phyloP scores from a whole-genome alignment of 2,888 invertebrate species.

The Lasiommata megera region DNA sequence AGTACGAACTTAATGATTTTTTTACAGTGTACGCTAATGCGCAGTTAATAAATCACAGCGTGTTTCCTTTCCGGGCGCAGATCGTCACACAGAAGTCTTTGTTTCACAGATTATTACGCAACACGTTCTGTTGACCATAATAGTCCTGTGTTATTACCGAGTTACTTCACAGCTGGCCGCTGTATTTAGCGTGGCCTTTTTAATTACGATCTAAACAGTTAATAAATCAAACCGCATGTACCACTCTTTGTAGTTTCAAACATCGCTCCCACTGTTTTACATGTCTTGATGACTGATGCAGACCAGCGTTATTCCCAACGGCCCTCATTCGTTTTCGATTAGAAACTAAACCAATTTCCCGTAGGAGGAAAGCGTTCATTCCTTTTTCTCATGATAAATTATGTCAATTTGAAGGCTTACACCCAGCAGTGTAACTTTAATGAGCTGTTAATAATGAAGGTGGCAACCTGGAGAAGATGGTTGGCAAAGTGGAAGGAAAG shows the following conservation, averaged over 20 bases:
- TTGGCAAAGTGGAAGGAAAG: no score
- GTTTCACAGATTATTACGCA: conserved; percentile 39
- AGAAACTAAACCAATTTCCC: no score
- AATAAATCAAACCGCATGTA: conserved; percentile 12
- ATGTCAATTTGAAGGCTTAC: no score
- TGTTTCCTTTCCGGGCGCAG: conserved; percentile 33
- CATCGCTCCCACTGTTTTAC: no score
- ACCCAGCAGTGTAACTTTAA: no score
- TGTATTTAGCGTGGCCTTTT: conserved; percentile 13
- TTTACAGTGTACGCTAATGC: conserved; percentile 16
- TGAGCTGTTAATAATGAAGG: no score
- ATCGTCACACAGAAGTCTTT: conserved; percentile 28
- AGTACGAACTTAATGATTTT: background rate
- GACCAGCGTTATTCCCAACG: no score
- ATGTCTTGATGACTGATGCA: no score
- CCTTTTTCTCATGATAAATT: no score
- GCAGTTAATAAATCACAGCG: conserved; percentile 33
- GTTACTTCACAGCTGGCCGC: background rate
- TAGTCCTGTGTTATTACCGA: conserved; percentile 33
- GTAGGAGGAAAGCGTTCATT: no score
- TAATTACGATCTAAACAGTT: conserved; percentile 12
- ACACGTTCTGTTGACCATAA: conserved; percentile 39
- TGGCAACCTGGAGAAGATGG: no score
- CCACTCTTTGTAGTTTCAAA: background rate
- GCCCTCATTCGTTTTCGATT: no score